Evolutionary conservation across 2,888 invertebrate species (phyloP).

Genomic region (Melanchra persicariae): DNA sequence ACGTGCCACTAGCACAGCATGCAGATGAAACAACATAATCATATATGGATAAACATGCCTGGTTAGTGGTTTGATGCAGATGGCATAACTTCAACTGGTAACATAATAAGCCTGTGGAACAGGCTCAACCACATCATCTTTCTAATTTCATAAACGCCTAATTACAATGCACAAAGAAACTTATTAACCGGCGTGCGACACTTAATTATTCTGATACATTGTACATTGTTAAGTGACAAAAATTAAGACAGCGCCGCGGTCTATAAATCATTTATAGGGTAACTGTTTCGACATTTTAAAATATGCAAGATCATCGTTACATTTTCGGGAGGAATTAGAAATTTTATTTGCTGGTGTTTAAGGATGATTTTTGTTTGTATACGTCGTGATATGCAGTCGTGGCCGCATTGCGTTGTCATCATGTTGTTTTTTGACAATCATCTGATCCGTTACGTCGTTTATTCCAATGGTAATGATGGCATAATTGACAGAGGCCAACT

Average conservation of each 20-base stretch:
- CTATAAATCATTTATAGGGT: slow-evolving; percentile 88
- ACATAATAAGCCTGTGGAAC: slow-evolving; percentile 60
- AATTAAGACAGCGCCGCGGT: slow-evolving; percentile 80
- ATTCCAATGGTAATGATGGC: slow-evolving; percentile 90
- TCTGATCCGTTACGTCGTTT: slow-evolving; percentile 88
- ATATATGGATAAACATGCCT: slow-evolving; percentile 50
- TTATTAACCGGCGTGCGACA: slow-evolving; percentile 71
- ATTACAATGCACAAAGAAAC: slow-evolving; percentile 61
- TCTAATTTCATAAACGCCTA: slow-evolving; percentile 65
- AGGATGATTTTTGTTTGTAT: slow-evolving; percentile 75
- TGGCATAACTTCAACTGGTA: slow-evolving; percentile 54
- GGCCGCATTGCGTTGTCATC: slow-evolving; percentile 80
- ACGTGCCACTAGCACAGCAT: slow-evolving; percentile 46
- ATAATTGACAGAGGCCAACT: slow-evolving; percentile 90
- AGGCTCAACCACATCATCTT: slow-evolving; percentile 59
- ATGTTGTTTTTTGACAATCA: slow-evolving; percentile 86
- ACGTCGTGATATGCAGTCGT: slow-evolving; percentile 61
- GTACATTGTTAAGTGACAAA: slow-evolving; percentile 84
- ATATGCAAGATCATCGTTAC: slow-evolving; percentile 81
- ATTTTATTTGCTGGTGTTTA: slow-evolving; percentile 74
- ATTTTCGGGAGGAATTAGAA: slow-evolving; percentile 62
- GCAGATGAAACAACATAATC: slow-evolving; percentile 62
- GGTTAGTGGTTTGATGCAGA: slow-evolving; percentile 52
- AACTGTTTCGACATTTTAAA: slow-evolving; percentile 81
- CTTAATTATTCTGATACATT: slow-evolving; percentile 81